phyloP scores from a whole-genome alignment of 2,113 vertebrate genomes.

The Oreochromis spilurus region DNA sequence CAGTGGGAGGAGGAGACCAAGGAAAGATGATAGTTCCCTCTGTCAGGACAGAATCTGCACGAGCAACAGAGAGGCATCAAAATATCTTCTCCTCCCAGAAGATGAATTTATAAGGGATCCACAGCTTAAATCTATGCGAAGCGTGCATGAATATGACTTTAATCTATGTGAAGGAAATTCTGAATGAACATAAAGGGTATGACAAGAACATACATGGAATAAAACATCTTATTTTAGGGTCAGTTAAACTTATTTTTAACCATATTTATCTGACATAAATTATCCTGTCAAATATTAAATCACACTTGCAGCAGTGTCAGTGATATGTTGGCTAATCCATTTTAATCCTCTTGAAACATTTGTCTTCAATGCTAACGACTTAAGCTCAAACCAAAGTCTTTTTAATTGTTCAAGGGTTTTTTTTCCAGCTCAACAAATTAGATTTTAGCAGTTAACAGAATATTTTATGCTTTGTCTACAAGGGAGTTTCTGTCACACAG shows the following conservation, averaged over 20 bases:
- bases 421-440: not conserved
- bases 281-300: not conserved
- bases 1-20: not conserved
- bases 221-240: not conserved
- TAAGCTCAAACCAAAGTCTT: not conserved
- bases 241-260: not conserved
- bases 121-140: not conserved
- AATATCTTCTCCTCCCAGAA: not conserved
- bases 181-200: fast-evolving
- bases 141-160: fast-evolving
- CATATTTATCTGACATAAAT: not conserved
- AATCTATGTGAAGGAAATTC: not conserved
- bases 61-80: not conserved
- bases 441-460: not conserved
- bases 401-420: not conserved
- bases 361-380: not conserved
- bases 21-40: not conserved
- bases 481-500: not conserved
- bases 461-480: not conserved
- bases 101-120: not conserved
- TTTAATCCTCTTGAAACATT: not conserved
- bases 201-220: not conserved
- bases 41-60: not conserved
- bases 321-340: not conserved
- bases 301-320: not conserved